Percentiles rank a stretch among this genome's conserved stretches.
These are phyloP conservation scores for Lasius fuliginosus DNA, from an alignment of 2,888 invertebrate species.

Conservation along the genomic window DNA sequence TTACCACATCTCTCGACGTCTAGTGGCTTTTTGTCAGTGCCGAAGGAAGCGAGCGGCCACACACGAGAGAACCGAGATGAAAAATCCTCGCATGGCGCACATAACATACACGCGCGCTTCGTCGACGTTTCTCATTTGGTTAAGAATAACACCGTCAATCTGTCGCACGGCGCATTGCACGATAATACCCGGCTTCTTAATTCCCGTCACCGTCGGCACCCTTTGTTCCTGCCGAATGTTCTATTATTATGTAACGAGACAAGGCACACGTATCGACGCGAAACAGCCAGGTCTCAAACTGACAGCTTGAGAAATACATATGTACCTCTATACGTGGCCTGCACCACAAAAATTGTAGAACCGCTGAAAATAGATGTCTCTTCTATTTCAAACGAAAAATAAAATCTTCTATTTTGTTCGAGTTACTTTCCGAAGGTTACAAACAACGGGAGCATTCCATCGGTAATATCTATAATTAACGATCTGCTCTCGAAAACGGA, in stretches of 20 bases:
- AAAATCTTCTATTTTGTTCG: neutral
- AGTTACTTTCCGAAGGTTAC: neutral
- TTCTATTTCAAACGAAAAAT: neutral
- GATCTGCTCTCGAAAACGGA: neutral
- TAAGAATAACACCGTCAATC: constrained; percentile 81
- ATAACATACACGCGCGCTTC: constrained; percentile 33
- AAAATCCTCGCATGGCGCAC: constrained; percentile 32
- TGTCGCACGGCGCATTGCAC: constrained; percentile 68
- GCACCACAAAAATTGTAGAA: constrained; percentile 1
- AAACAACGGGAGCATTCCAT: neutral
- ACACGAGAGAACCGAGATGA: constrained; percentile 44
- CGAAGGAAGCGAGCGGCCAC: constrained; percentile 25
- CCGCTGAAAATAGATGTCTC: neutral
- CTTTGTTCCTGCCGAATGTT: constrained; percentile 67
- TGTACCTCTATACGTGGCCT: neutral
- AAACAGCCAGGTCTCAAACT: constrained; percentile 43
- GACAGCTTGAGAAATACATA: constrained; percentile 65
- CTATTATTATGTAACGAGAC: constrained; percentile 69
- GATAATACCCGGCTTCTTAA: constrained; percentile 76
- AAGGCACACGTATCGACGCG: constrained; percentile 47
- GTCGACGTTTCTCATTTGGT: constrained; percentile 78
- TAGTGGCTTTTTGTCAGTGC: constrained; percentile 29
- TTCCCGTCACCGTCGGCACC: constrained; percentile 56
- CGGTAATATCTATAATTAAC: neutral
- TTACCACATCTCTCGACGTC: constrained; percentile 51